phyloP scores from a whole-genome alignment of 2,888 invertebrate species.

The Eueremaeus valkanovi region DNA sequence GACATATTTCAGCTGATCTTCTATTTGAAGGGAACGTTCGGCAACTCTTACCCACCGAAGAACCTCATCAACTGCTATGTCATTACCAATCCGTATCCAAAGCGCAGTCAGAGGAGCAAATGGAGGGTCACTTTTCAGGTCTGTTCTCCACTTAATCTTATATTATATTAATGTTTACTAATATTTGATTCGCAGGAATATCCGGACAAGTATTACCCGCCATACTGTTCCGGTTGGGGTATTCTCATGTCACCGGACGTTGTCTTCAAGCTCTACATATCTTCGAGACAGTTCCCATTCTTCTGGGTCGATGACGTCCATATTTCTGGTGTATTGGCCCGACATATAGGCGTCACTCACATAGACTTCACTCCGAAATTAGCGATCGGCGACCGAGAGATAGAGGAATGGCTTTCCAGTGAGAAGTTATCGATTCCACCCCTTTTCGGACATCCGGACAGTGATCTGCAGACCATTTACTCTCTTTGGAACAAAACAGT shows the following conservation, averaged over 20 bases:
- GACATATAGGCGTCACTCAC: slow-evolving; percentile 46
- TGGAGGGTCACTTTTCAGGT: slow-evolving; percentile 51
- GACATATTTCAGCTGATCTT: slow-evolving; percentile 51
- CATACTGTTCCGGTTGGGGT: slow-evolving; percentile 55
- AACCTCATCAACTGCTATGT: slow-evolving; percentile 47
- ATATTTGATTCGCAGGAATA: slow-evolving; percentile 50
- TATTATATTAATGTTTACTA: background rate
- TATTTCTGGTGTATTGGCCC: slow-evolving; percentile 52
- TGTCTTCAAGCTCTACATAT: slow-evolving; percentile 47
- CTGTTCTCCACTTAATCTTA: background rate
- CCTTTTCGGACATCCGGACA: slow-evolving; percentile 45
- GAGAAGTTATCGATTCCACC: slow-evolving; percentile 43
- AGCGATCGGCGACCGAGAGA: slow-evolving; percentile 42
- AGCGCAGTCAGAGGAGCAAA: slow-evolving; percentile 53
- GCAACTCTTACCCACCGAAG: slow-evolving; percentile 42
- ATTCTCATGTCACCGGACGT: slow-evolving; percentile 52
- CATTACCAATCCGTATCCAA: slow-evolving; percentile 46
- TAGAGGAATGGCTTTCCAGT: slow-evolving; percentile 45
- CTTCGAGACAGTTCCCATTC: slow-evolving; percentile 50
- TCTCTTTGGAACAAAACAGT: slow-evolving; percentile 47
- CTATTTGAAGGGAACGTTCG: slow-evolving; percentile 46
- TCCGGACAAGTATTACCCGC: slow-evolving; percentile 52
- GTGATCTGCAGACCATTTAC: slow-evolving; percentile 43
- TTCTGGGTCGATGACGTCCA: slow-evolving; percentile 57
- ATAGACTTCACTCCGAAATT: slow-evolving; percentile 46